Conservation (phyloP, 2,888 invertebrate genomes). For the Drosophila niveifrons region DNA sequence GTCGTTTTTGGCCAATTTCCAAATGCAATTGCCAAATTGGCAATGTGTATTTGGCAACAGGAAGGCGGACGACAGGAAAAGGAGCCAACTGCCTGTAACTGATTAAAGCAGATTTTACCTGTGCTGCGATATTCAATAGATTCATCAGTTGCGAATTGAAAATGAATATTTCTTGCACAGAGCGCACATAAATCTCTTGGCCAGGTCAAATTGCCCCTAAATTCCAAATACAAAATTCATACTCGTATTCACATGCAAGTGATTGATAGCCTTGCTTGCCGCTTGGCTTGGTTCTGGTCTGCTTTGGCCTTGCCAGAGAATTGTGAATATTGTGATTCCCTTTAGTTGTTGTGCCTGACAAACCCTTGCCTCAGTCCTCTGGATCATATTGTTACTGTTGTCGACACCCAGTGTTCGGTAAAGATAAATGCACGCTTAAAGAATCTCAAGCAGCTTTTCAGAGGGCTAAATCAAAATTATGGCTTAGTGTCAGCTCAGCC, state of each 20-base stretch:
- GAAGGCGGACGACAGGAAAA: too few relatives aligned
- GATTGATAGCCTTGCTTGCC: conserved; percentile 53
- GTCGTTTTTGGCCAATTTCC: conserved; percentile 5
- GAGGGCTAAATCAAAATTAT: conserved; percentile 65
- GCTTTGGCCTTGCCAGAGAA: conserved; percentile 14
- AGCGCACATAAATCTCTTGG: conserved; percentile 50
- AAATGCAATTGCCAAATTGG: conserved; percentile 16
- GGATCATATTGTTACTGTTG: conserved; percentile 8
- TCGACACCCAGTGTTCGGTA: conserved; percentile 49
- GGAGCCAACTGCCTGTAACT: conserved; percentile 6
- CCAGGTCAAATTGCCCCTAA: conserved; percentile 46
- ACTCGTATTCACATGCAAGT: conserved; percentile 41
- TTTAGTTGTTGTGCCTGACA: conserved; percentile 9
- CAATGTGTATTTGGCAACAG: conserved; percentile 1
- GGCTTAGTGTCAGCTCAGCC: conserved; percentile 55
- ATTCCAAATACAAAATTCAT: conserved; percentile 46
- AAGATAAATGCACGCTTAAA: conserved; percentile 60
- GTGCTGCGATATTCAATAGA: conserved; percentile 6
- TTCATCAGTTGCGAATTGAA: conserved; percentile 15
- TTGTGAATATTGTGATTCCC: conserved; percentile 41
- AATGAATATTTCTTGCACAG: conserved; percentile 20
- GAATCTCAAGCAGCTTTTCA: conserved; percentile 56
- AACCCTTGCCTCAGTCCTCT: conserved; percentile 36
- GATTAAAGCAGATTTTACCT: conserved; percentile 32
- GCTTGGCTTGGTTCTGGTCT: neutral